phyloP scores from a whole-genome alignment of 2,888 invertebrate genomes.

The Drosophila nr. medialis region DNA sequence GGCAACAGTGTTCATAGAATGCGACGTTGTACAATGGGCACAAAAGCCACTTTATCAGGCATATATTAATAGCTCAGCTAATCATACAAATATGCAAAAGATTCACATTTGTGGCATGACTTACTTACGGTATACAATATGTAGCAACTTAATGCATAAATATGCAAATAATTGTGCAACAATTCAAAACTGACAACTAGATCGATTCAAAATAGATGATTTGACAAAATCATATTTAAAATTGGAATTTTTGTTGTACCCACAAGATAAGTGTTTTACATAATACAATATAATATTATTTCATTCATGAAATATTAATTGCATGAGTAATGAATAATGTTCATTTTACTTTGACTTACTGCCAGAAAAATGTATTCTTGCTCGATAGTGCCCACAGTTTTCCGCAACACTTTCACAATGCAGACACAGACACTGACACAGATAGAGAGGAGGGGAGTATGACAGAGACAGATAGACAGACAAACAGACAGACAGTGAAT shows the following conservation, averaged over 20 bases:
- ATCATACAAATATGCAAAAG: background rate
- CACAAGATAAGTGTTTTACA: background rate
- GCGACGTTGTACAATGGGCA: slow-evolving; percentile 1
- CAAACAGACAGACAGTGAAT: slow-evolving; percentile 18
- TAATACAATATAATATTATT: background rate
- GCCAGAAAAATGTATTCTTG: background rate
- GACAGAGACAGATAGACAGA: slow-evolving; percentile 1
- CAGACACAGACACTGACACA: slow-evolving; percentile 18
- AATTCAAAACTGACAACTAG: background rate
- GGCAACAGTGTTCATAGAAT: slow-evolving; percentile 41
- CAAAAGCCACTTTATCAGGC: background rate
- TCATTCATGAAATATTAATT: background rate
- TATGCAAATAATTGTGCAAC: background rate
- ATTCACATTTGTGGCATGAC: background rate
- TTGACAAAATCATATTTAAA: background rate
- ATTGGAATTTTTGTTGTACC: background rate
- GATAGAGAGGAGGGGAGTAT: background rate
- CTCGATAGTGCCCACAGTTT: slow-evolving; percentile 42
- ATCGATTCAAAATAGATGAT: background rate
- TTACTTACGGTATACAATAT: background rate
- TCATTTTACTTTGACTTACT: background rate
- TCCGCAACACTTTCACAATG: slow-evolving; percentile 56
- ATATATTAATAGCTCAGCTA: background rate
- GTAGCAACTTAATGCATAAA: background rate
- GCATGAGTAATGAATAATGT: background rate